phyloP scores from a whole-genome alignment of 2,888 invertebrate genomes.

The Encarsia formosa region DNA sequence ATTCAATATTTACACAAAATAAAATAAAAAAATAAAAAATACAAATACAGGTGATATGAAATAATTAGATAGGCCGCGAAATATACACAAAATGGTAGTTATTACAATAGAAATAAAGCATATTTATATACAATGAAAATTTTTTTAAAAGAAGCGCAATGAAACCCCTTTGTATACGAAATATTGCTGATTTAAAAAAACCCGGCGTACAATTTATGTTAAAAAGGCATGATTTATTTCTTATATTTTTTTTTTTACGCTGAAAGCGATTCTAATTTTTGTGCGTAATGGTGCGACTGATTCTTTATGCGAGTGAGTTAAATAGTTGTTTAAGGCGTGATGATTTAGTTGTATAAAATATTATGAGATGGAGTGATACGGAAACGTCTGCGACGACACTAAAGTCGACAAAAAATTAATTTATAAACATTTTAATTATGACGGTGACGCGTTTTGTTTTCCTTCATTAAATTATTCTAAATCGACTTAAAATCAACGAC shows the following conservation, averaged over 20 bases:
- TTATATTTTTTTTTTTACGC: conserved; percentile 2
- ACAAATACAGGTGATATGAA: conserved; percentile 9
- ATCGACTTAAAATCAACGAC: conserved; percentile 9
- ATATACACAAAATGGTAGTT: conserved; percentile 3
- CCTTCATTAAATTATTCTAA: conserved; percentile 8
- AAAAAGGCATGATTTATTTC: conserved; percentile 5
- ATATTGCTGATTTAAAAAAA: conserved; percentile 18
- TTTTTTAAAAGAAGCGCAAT: conserved; percentile 6
- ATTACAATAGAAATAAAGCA: conserved; percentile 18
- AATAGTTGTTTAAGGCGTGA: conserved; percentile 25
- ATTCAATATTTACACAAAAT: conserved; percentile 4
- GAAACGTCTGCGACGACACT: conserved; percentile 25
- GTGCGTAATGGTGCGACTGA: conserved; percentile 23
- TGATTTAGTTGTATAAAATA: conserved; percentile 24
- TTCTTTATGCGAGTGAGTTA: conserved; percentile 13
- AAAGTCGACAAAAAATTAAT: conserved; percentile 20
- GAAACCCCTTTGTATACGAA: conserved; percentile 18
- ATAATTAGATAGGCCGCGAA: conserved; percentile 11
- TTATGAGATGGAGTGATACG: conserved; percentile 21
- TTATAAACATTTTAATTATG: conserved; percentile 1
- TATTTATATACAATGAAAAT: conserved; percentile 7
- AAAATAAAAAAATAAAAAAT: too few relatives aligned
- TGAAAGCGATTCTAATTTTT: conserved; percentile 10
- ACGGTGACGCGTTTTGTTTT: conserved; percentile 22
- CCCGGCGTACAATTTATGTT: conserved; percentile 4